A percentile compares a stretch with the other conserved stretches of the same genome.
Evolutionary conservation across 2,888 invertebrate species (phyloP).

Genomic region (Matsumyia berberina): DNA sequence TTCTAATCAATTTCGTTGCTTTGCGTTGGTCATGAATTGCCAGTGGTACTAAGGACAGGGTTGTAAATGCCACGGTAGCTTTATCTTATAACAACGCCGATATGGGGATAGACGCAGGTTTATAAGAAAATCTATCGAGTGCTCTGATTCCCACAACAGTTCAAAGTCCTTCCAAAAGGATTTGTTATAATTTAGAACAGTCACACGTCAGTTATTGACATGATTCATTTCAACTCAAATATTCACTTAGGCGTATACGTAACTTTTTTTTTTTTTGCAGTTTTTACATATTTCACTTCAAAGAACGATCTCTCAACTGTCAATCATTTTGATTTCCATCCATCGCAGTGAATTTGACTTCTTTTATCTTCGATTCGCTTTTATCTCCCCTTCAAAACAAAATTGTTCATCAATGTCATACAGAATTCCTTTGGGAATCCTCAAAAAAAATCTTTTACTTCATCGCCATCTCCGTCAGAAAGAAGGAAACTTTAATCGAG

Average conservation of each 20-base stretch:
- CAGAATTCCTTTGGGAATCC: constrained; percentile 22
- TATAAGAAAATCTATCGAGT: too few species aligned
- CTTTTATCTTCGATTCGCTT: constrained; percentile 17
- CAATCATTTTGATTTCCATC: constrained; percentile 10
- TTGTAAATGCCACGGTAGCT: too few species aligned
- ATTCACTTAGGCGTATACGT: constrained; percentile 24
- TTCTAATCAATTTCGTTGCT: too few species aligned
- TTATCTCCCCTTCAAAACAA: background rate
- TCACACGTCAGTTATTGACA: background rate
- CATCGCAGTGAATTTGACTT: background rate
- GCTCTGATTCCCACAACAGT: too few species aligned
- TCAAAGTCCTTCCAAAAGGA: too few species aligned
- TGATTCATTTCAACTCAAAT: background rate
- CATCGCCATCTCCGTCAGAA: constrained; percentile 24
- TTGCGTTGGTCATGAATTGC: too few species aligned
- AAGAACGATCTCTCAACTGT: constrained; percentile 16
- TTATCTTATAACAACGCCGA: too few species aligned
- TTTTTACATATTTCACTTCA: constrained; percentile 23
- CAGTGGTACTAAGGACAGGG: too few species aligned
- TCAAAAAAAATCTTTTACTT: background rate
- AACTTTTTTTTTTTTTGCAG: constrained; percentile 21
- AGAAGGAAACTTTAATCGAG: constrained; percentile 66
- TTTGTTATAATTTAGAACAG: background rate
- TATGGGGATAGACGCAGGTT: too few species aligned
- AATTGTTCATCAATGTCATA: constrained; percentile 10